A percentile compares a stretch with the other conserved stretches of the same genome.
phyloP scores from a whole-genome alignment of 1,140 invertebrate genomes.

The Drosophila arizonae region DNA sequence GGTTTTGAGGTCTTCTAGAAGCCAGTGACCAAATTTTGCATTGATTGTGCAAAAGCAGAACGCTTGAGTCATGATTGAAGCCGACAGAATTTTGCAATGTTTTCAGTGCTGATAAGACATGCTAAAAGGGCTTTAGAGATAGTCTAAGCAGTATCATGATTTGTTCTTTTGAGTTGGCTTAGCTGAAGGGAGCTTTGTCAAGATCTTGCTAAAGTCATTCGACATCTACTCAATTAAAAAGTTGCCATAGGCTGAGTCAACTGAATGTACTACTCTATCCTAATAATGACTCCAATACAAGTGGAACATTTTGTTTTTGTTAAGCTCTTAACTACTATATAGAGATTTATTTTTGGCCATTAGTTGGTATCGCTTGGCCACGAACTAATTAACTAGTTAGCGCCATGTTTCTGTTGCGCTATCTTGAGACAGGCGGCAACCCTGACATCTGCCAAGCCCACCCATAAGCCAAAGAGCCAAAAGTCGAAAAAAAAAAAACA shows the following conservation, averaged over 20 bases:
- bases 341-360: conserved; percentile 15
- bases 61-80: background rate
- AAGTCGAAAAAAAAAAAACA: conserved; percentile 8
- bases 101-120: too few species aligned
- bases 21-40: background rate
- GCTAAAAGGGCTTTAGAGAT: too few species aligned
- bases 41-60: background rate
- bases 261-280: too few species aligned
- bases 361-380: conserved; percentile 31
- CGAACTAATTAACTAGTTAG: conserved; percentile 41
- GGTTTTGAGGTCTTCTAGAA: conserved; percentile 24
- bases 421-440: conserved; percentile 45
- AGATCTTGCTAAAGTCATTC: too few species aligned
- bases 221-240: too few species aligned
- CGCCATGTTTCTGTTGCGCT: conserved; percentile 33
- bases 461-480: conserved; percentile 21
- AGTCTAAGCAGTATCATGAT: too few species aligned
- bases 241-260: too few species aligned
- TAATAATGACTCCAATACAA: background rate
- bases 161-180: too few species aligned
- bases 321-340: background rate
- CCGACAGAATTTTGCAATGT: too few species aligned
- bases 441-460: conserved; percentile 78
- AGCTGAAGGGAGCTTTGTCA: too few species aligned
- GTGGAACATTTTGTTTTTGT: background rate